Evolutionary conservation across 2,113 vertebrate species (phyloP).

Genomic region (Syrrhaptes paradoxus): DNA sequence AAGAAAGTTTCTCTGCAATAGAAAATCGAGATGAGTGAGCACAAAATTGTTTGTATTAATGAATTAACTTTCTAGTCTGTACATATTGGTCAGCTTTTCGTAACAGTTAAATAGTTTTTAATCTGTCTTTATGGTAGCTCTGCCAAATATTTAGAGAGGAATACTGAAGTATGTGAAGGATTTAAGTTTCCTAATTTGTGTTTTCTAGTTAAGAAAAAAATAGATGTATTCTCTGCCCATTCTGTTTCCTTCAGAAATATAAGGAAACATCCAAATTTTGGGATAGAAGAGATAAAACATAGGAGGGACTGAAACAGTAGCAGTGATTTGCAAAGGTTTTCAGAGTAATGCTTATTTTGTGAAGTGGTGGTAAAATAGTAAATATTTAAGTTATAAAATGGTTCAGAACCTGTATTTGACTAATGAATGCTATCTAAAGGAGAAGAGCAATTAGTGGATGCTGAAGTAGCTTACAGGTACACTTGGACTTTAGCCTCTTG

Average conservation of each 20-base stretch:
- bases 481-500: background rate
- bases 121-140: background rate
- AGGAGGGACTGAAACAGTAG: background rate
- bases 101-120: slow-evolving; percentile 10
- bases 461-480: background rate
- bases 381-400: background rate
- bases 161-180: background rate
- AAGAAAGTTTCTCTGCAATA: background rate
- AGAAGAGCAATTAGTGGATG: background rate
- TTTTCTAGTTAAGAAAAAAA: background rate
- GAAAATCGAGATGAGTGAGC: slow-evolving; percentile 18
- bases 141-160: background rate
- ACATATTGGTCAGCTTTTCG: background rate
- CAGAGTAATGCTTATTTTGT: background rate
- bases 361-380: background rate
- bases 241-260: background rate
- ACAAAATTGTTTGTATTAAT: background rate
- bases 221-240: background rate
- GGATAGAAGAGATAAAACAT: background rate
- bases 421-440: background rate
- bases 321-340: background rate
- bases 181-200: background rate
- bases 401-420: background rate
- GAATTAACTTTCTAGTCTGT: background rate
- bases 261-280: background rate